Base-by-base conservation (phyloP, 2,113 vertebrate species). In the Menidia beryllina region DNA sequence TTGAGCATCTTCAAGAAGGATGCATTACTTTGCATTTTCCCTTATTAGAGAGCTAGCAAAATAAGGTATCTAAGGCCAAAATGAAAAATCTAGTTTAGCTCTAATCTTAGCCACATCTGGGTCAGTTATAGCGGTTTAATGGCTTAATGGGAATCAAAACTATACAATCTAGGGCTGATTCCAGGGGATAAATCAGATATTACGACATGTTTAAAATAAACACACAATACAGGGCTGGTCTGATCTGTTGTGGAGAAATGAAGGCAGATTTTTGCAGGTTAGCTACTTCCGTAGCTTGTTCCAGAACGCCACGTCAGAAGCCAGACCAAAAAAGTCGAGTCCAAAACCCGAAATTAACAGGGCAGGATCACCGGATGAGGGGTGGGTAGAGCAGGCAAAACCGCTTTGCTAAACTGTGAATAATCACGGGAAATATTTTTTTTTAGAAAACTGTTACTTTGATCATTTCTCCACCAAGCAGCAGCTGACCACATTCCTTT, bases 251-350 rank as follows among this genome's bases (percentile, higher is more conserved):
- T 1, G 1, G 10, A 3, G 11, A 14, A 41, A 23, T 20, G 41
- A 62, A 17, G 61, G 7, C 24, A 50, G 57, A 0, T 6, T 24
- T 43, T 26, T 62, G 68, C 47, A 50, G 3, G 20, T 13, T 36
- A 58, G 65, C 64, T 68, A 77, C 82, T 90, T 91, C 86, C 84
- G 69, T 79, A 84, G 84, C 75, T 61, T 48, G 19, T 70, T 67
- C 81, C 65, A 24, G 76, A 90, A 77, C 94, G 96, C 96, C 96
- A 97, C 96, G 95, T 97, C 96, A 96, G 91, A 90, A 47, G 56
- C 49, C 85, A 81, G 69, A 84, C 89, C 60, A 54, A 55, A 88
- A 24, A 14, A 85, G 45, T 85, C 74, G 70, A 91, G n/a, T 64
- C 50, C 64, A 53, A 2, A 84, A 56, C 51, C 14, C n/a, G 13